Evolutionary conservation across 2,113 vertebrate genomes (phyloP), one percentile per base, ranked within the genome.

Genomic region (Podarcis muralis): DNA sequence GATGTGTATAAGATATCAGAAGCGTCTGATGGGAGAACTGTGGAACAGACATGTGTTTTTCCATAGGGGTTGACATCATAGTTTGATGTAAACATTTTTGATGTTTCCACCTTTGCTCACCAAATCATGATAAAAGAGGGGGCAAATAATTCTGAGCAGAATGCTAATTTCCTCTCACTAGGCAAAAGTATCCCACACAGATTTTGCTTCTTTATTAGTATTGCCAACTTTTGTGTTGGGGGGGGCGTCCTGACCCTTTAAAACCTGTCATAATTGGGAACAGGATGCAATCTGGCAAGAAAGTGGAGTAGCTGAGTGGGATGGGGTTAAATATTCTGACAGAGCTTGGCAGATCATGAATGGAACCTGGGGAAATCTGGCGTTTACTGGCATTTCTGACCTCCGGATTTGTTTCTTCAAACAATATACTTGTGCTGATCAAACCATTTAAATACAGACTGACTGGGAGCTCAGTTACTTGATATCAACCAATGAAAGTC

Each of bases 1-100:
- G 83, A 35, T 74, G 90, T 92, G 65, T 62, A 13, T 84, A 93
- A 95, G 78, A 79, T 91, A 88, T 83, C 71, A 68, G 77, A 94
- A 77, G 81, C 91, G 94, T 87, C 92, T 95, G 80, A 80, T 94
- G 90, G 93, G 87, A 53, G 20, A 91, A 94, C 87, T 96, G 96
- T 92, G 89, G 91, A 94, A 95, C 62, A 95, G 83, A 93, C 90
- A 37, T 90, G 40, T 91, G 77, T 87, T 92, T 95, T 94, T 88
- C 78, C 72, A 23, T 91, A 92, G 90, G 22, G 9, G 83, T 40
- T 90, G 76, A 91, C 91, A 93, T 16, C 91, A 93, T 16, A 90
- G 18, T 95, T 94, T 95, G 88, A 93, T 90, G 6, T 94, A 84
- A 95, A 93, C 57, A 72, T 90, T 94, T 93, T 62, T 87, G 90